These are phyloP conservation scores for Syrphus vitripennis DNA, from an alignment of 2,888 invertebrate genomes.

Conservation along the genomic window DNA sequence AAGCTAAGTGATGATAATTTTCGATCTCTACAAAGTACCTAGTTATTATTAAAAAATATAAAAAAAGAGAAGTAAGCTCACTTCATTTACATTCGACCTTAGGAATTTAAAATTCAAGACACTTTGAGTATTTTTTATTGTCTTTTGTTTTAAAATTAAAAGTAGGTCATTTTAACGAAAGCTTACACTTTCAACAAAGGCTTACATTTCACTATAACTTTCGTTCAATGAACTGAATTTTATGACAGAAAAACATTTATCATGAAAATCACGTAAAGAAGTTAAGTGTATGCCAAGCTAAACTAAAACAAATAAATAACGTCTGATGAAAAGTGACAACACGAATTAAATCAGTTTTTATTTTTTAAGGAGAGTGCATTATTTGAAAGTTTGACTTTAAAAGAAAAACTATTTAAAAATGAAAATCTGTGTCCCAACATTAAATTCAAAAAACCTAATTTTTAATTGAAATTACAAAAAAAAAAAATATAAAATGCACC, in stretches of 20 bases:
- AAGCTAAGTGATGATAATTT: slow-evolving; percentile 11
- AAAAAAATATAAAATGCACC: not conserved
- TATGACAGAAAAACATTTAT: slow-evolving; percentile 5
- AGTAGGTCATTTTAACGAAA: slow-evolving; percentile 38
- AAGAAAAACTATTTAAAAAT: not conserved
- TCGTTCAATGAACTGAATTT: slow-evolving; percentile 33
- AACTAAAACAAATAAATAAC: slow-evolving; percentile 23
- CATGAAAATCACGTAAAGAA: slow-evolving; percentile 42
- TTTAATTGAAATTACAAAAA: not conserved
- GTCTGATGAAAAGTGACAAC: slow-evolving; percentile 1
- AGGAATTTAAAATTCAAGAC: slow-evolving; percentile 45
- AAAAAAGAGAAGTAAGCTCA: not conserved
- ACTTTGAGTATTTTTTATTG: not conserved
- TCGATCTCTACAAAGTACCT: not conserved
- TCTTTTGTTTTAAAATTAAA: not conserved
- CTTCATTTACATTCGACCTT: slow-evolving; percentile 54
- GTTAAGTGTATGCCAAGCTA: slow-evolving; percentile 28
- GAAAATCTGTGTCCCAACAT: not conserved
- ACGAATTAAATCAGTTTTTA: not conserved
- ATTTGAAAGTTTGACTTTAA: slow-evolving; percentile 24
- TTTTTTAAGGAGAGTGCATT: not conserved
- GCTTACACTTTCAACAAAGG: slow-evolving; percentile 45
- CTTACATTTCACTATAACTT: slow-evolving; percentile 36
- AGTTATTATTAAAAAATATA: slow-evolving; percentile 1
- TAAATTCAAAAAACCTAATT: not conserved